A percentile compares a stretch with the other conserved stretches of the same genome.
These are phyloP conservation scores for Hippocampus comes DNA, from an alignment of 2,113 vertebrate species.

Conservation along the genomic window DNA sequence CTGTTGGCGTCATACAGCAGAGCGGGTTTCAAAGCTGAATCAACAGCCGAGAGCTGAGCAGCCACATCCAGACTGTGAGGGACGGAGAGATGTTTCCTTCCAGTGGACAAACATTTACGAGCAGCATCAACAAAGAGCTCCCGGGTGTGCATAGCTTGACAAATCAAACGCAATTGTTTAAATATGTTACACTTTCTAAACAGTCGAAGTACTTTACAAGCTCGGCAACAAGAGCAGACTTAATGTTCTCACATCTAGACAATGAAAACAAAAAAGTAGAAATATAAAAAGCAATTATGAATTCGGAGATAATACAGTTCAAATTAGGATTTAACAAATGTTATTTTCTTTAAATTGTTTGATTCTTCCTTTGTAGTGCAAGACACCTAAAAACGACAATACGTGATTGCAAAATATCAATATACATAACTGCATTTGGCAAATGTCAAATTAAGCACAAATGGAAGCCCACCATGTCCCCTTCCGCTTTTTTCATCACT, in stretches of 20 bases:
- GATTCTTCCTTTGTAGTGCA: constrained; percentile 46
- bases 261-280: background rate
- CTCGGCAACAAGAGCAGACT: background rate
- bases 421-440: background rate
- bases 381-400: constrained; percentile 38
- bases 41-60: constrained; percentile 78
- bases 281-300: too few species aligned
- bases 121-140: constrained; percentile 74
- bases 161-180: background rate
- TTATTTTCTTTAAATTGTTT: constrained; percentile 6
- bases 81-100: constrained; percentile 59
- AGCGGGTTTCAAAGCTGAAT: constrained; percentile 81
- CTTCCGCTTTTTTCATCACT: too few species aligned
- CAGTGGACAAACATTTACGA: constrained; percentile 63
- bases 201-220: background rate
- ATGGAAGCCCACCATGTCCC: constrained; percentile 40
- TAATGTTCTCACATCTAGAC: background rate
- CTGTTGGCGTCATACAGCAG: constrained; percentile 79
- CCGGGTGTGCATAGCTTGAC: constrained; percentile 35
- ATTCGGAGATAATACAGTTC: constrained; percentile 6
- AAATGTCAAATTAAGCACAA: background rate
- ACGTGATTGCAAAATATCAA: background rate
- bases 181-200: background rate
- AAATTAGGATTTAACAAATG: constrained; percentile 9
- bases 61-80: constrained; percentile 74